phyloP scores from a whole-genome alignment of 2,888 invertebrate genomes.

The Tenthredo amoena region DNA sequence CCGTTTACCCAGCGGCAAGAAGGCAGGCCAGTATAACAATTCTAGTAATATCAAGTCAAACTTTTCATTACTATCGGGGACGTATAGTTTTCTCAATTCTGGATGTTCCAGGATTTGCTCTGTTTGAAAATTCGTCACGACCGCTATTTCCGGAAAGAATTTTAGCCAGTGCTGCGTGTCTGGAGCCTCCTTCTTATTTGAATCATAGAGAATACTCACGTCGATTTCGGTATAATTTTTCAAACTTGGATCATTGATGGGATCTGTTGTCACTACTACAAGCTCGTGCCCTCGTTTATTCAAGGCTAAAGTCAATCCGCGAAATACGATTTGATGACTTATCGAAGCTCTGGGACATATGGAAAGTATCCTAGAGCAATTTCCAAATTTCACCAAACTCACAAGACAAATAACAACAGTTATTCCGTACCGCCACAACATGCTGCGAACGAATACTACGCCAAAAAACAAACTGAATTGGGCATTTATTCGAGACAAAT shows the following conservation, averaged over 20 bases:
- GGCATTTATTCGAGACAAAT: not conserved
- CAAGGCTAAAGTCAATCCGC: slow-evolving; percentile 61
- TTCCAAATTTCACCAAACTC: not conserved
- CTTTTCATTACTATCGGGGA: slow-evolving; percentile 68
- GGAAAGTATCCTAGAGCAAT: slow-evolving; percentile 58
- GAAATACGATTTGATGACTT: slow-evolving; percentile 64
- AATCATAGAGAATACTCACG: slow-evolving; percentile 62
- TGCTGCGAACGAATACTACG: not conserved
- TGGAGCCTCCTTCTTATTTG: slow-evolving; percentile 15
- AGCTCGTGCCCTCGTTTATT: slow-evolving; percentile 63
- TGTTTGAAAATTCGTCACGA: not conserved
- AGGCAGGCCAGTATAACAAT: slow-evolving; percentile 78
- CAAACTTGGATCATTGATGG: slow-evolving; percentile 39
- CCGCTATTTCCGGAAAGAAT: not conserved
- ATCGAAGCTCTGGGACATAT: slow-evolving; percentile 60
- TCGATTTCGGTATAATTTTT: slow-evolving; percentile 77
- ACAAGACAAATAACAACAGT: not conserved
- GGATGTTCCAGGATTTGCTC: not conserved
- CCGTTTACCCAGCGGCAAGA: slow-evolving; percentile 80
- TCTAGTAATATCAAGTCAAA: slow-evolving; percentile 82
- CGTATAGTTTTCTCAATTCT: slow-evolving; percentile 33
- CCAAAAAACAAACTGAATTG: not conserved
- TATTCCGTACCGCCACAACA: not conserved
- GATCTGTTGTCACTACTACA: slow-evolving; percentile 61
- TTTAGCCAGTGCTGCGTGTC: not conserved